Evolutionary conservation across 2,888 invertebrate species (phyloP), one percentile per base, ranked within the genome.

Genomic region (Sarcophaga subvicina): DNA sequence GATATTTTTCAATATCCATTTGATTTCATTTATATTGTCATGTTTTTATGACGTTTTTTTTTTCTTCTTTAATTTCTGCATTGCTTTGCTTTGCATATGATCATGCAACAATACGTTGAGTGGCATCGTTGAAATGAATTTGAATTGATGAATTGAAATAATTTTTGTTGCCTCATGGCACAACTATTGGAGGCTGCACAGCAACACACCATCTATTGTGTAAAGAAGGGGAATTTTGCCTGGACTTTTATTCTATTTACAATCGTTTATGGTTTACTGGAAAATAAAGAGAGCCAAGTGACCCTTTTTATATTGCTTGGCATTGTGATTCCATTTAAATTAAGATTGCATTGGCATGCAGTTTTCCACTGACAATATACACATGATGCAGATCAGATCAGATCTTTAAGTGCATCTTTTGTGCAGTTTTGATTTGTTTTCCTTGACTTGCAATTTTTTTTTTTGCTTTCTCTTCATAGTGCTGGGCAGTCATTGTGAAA

Each of bases 401-500:
- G 49, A 54, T 80, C 64, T 75, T 17, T 66, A 64, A 70, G 59
- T 45, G 59, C 47, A 75, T 75, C 62, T 79, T 37, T 66, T 72
- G 25, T 78, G 59, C 54, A 77, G 71, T 45, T 73, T 77, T 78
- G 70, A 37, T 70, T 76, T 60, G 73, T 60, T 64, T 78, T 67
- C 27, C 37, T 66, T 49, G 10, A 8, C 17, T 64, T n/a, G 17
- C 37, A 37, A 37, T 8, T 37, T 37, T 37, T 27, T 27, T 22
- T 22, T 76, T 81, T 12, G 4, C 27, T 47, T 67, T 64, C 66
- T 49, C 67, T 75, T 75, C 70, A 69, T 69, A 69, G 67, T 60
- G 47, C 27, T 54, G 62, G 66, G 66, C 22, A 80, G 76, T 76
- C 72, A 73, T 73, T 72, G 88, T 89, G 17, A 89, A 88, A 88